Base-by-base conservation (phyloP, 2,113 vertebrate species). In the Labrus mixtus region DNA sequence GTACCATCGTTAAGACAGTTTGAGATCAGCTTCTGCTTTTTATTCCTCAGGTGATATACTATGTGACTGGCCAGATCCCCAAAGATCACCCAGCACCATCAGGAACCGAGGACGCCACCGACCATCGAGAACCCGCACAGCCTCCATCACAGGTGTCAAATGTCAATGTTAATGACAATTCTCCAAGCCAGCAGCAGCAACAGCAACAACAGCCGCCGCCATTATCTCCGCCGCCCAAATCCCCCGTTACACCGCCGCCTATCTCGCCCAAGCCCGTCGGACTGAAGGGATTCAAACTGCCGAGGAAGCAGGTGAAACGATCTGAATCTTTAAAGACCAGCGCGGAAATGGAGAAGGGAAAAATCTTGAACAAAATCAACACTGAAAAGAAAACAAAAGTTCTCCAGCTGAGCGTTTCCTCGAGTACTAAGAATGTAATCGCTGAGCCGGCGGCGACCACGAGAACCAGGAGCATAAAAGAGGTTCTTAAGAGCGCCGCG, bases 61-160 rank as follows among this genome's bases (percentile, higher is more conserved):
- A 95, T 64, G 93, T 95, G 89, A 95, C 95, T 25, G 95, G 92
- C 48, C 93, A 95, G 92, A 94, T 95, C 78, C 75, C 93, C 81
- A 94, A 95, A 91, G 93, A 94, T 55, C 82, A 81, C 8, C 79
- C 83, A 37, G 51, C 85, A 16, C 39, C 73, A 1, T 22, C 70
- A 39, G 89, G 70, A 81, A 54, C 43, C 3, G 94, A 94, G 76
- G 94, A 94, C 70, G 80, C 84, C 74, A 66, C 73, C 5, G 93
- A 94, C 68, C 83, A 76, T 63, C 86, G 75, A 86, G 92, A 92
- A 20, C 50, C 86, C 67, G 55, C 90, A 72, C 92, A 82, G 61
- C 82, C 91, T 86, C 59, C 90, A 79, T 88, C 93, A 90, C 94
- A 95, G 94, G 94, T 95, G 91, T 94, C 93, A 93, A 90, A 94